phyloP scores from a whole-genome alignment of 2,113 vertebrate species.

The Laticauda laticaudata region DNA sequence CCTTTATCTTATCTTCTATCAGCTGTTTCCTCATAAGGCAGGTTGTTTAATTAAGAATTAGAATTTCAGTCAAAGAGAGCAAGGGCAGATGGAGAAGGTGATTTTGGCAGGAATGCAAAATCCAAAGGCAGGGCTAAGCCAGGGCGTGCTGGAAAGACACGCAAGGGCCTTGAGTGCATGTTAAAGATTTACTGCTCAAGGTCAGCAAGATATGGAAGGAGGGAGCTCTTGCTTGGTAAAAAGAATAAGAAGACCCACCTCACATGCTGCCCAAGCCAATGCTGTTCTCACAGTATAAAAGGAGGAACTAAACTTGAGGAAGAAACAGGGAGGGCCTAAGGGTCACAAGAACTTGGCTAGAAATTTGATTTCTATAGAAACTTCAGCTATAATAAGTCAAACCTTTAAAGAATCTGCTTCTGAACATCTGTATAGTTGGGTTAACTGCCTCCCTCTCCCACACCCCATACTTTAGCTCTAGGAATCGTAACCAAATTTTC shows the following conservation, averaged over 20 bases:
- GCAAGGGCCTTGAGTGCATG: background rate
- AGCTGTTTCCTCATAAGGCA: slow-evolving; percentile 59
- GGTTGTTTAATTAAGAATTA: slow-evolving; percentile 63
- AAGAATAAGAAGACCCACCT: background rate
- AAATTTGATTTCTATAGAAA: background rate
- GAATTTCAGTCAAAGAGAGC: slow-evolving; percentile 52
- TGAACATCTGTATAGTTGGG: background rate
- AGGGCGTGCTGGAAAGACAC: background rate
- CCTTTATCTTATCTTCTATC: slow-evolving; percentile 65
- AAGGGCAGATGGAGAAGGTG: slow-evolving; percentile 46
- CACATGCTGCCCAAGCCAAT: too few relatives aligned
- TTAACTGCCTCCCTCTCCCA: background rate
- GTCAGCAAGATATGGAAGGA: background rate
- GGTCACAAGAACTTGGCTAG: background rate
- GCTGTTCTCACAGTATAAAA: background rate
- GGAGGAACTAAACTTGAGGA: background rate
- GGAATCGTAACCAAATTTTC: background rate
- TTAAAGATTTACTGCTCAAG: background rate
- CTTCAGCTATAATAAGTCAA: background rate
- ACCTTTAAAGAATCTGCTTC: background rate
- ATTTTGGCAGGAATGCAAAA: slow-evolving; percentile 9
- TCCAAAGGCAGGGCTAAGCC: background rate
- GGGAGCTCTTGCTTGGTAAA: background rate
- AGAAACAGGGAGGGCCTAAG: background rate
- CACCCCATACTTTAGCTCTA: background rate